Conservation (phyloP, 2,888 invertebrate genomes). For the Cryptus viduatorius region DNA sequence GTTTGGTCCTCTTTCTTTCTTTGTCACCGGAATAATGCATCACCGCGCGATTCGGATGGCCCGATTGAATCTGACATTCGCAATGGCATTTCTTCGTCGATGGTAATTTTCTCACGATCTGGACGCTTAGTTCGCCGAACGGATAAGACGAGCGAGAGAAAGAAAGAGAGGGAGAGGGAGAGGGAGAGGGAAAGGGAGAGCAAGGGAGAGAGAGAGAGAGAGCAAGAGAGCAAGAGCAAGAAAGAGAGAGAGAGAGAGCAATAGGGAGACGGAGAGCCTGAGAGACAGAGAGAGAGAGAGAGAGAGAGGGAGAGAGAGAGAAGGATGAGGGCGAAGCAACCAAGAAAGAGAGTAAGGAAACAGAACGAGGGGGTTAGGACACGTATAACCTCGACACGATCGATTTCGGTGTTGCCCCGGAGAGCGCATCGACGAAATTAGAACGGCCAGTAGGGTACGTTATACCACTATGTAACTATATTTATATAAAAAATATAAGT, state of each 20-base stretch:
- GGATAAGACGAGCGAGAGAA: background rate
- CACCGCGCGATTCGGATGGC: background rate
- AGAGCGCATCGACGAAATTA: slow-evolving; percentile 68
- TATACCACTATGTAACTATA: slow-evolving; percentile 52
- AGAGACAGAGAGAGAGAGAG: background rate
- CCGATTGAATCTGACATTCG: background rate
- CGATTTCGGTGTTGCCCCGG: slow-evolving; percentile 67
- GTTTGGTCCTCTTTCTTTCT: background rate
- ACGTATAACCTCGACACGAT: slow-evolving; percentile 67
- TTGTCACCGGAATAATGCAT: background rate
- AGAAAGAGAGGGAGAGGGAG: background rate
- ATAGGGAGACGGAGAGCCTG: background rate
- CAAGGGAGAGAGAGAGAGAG: background rate
- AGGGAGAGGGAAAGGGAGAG: slow-evolving; percentile 8
- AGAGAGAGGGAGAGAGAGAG: background rate
- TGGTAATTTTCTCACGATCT: slow-evolving; percentile 1
- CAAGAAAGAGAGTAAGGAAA: slow-evolving; percentile 12
- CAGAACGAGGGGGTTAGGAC: slow-evolving; percentile 44
- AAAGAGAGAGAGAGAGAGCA: background rate
- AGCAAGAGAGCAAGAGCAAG: background rate
- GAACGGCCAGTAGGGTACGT: slow-evolving; percentile 62
- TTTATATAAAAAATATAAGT: background rate
- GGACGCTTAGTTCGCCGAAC: background rate
- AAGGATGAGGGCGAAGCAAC: slow-evolving; percentile 13
- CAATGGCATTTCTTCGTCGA: slow-evolving; percentile 4